Percentiles rank a stretch among this genome's conserved stretches.
Conservation (phyloP, 2,797 vertebrate genomes). For the Phrynocephalus guinanensis region DNA sequence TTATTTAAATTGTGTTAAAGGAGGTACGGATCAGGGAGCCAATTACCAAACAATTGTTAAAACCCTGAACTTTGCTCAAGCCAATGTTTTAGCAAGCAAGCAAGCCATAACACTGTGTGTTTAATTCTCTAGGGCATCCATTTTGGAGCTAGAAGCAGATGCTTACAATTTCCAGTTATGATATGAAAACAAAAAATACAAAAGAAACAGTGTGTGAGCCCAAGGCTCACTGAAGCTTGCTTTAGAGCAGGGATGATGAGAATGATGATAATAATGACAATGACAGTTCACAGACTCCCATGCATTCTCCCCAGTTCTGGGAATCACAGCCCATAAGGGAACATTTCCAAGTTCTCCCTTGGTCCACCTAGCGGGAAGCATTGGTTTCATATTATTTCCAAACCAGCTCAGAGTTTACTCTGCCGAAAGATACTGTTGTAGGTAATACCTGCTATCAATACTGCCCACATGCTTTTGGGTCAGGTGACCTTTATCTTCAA, state of each 20-base stretch:
- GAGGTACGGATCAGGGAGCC: neutral
- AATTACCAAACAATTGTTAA: neutral
- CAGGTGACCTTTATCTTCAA: conserved; percentile 73
- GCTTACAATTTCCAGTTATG: neutral
- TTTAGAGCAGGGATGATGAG: too few species aligned
- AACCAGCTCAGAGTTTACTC: neutral
- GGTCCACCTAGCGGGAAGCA: neutral
- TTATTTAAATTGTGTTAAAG: neutral
- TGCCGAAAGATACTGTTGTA: conserved; percentile 38
- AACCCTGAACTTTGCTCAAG: neutral
- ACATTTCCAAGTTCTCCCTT: neutral
- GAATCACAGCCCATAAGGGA: too few species aligned
- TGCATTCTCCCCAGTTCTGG: too few species aligned
- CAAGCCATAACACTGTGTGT: neutral
- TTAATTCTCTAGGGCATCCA: neutral
- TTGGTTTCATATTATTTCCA: neutral
- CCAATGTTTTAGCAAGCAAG: neutral
- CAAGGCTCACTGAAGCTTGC: neutral
- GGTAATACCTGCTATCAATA: conserved; percentile 73
- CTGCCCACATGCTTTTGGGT: conserved; percentile 64
- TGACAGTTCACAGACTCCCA: too few species aligned
- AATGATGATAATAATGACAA: too few species aligned
- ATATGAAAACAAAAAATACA: too few species aligned
- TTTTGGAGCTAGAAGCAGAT: neutral
- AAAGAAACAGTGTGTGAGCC: too few species aligned